phyloP scores from a whole-genome alignment of 2,797 vertebrate species.

The Galagoides demidoff region DNA sequence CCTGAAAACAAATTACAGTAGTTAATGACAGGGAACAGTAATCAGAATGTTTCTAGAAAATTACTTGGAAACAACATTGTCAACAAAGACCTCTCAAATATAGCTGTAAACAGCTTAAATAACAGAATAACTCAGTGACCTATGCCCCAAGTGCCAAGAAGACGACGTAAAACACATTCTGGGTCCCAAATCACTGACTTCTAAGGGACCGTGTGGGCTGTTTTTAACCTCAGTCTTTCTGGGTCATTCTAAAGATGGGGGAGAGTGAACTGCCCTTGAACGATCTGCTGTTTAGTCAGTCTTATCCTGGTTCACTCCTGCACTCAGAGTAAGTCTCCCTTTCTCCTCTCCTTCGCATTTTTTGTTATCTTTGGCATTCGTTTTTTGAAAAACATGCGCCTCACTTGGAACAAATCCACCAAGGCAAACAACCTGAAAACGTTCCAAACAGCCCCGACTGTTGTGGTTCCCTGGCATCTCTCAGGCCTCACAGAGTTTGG shows the following conservation, averaged over 20 bases:
- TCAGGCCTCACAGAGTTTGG: not conserved
- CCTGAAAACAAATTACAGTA: constrained; percentile 73
- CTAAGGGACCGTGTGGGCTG: not conserved
- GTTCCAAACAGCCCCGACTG: constrained; percentile 54
- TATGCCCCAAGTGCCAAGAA: not conserved
- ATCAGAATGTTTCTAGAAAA: constrained; percentile 73
- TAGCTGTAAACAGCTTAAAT: constrained; percentile 60
- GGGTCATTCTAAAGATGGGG: constrained; percentile 5
- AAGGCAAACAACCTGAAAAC: constrained; percentile 77
- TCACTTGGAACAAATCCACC: constrained; percentile 69
- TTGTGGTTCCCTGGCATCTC: constrained; percentile 24
- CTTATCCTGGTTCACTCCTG: not conserved
- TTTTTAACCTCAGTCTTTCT: constrained; percentile 1
- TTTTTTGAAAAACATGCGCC: constrained; percentile 71
- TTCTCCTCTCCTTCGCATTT: constrained; percentile 66
- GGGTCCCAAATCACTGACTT: not conserved
- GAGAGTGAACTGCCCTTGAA: constrained; percentile 47
- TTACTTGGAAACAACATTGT: constrained; percentile 64
- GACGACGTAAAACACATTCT: constrained; percentile 22
- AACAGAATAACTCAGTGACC: constrained; percentile 22
- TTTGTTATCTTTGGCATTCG: constrained; percentile 76
- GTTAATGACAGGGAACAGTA: constrained; percentile 67
- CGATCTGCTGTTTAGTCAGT: not conserved
- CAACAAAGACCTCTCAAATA: constrained; percentile 58
- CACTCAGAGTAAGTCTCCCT: constrained; percentile 18